Conservation (phyloP, 2,113 vertebrate species). For the Cheilinus undulatus region DNA sequence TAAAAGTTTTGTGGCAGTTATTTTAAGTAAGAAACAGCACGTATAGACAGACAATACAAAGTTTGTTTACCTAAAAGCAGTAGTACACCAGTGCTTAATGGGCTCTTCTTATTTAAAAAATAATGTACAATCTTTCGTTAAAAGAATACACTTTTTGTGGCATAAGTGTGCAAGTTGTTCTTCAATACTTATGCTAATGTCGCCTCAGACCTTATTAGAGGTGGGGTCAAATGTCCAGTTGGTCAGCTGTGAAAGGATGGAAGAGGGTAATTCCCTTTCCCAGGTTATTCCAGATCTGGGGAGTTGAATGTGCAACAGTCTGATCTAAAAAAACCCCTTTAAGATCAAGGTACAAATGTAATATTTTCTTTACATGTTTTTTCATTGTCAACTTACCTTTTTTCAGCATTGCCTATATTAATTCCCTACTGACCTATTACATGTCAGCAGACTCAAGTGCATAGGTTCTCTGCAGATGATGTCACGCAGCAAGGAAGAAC, state of each 20-base stretch:
- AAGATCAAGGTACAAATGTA: background rate
- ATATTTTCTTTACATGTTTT: too few species aligned
- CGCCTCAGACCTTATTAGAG: slow-evolving; percentile 6
- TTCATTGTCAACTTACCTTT: too few species aligned
- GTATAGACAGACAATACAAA: background rate
- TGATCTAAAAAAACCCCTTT: slow-evolving; percentile 10
- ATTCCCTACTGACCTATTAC: too few species aligned
- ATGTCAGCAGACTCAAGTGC: too few species aligned
- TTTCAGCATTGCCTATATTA: too few species aligned
- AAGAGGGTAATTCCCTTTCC: slow-evolving; percentile 20
- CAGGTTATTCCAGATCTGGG: slow-evolving; percentile 17
- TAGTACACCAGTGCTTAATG: too few species aligned
- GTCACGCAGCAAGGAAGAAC: too few species aligned
- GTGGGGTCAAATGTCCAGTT: slow-evolving; percentile 40
- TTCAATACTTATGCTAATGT: slow-evolving; percentile 5
- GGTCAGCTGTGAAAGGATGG: slow-evolving; percentile 37
- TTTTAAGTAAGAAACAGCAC: background rate
- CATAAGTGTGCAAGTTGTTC: background rate
- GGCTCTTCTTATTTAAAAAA: too few species aligned
- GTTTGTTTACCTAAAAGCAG: too few species aligned
- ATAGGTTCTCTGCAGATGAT: too few species aligned
- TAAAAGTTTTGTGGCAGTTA: background rate
- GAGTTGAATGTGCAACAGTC: slow-evolving; percentile 9
- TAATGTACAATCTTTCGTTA: background rate
- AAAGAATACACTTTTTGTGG: background rate